Conservation (phyloP, 2,797 vertebrate species). For the Petrocephalus sullivani region DNA sequence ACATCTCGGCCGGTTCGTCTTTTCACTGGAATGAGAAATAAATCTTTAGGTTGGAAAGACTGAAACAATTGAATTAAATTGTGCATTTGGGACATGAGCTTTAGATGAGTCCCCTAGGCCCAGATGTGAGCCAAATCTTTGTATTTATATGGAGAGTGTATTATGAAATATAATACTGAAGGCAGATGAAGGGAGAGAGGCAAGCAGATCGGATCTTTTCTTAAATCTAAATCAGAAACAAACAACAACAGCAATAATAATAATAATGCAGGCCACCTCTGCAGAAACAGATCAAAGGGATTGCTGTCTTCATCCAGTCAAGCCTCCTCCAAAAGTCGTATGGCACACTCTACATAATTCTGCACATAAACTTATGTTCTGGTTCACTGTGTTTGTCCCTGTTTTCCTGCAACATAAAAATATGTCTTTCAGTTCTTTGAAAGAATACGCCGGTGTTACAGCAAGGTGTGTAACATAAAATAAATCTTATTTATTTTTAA, state of each 20-base stretch:
- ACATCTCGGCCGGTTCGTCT: conserved; percentile 40
- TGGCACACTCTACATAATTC: neutral
- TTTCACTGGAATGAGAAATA: conserved; percentile 67
- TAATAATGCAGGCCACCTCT: neutral
- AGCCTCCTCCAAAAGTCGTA: neutral
- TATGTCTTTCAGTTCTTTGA: neutral
- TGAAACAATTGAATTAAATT: conserved; percentile 67
- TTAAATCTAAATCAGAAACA: conserved; percentile 18
- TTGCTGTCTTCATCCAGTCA: neutral
- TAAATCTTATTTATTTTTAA: neutral
- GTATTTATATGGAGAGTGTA: conserved; percentile 37
- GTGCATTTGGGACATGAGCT: conserved; percentile 60
- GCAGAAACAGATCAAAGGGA: neutral
- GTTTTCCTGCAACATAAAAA: neutral
- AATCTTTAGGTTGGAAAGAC: conserved; percentile 67
- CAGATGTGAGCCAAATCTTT: conserved; percentile 62
- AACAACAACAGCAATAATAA: neutral
- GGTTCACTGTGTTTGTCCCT: neutral
- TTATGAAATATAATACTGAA: conserved; percentile 26
- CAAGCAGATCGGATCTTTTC: neutral
- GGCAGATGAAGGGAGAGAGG: neutral
- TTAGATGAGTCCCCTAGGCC: conserved; percentile 59
- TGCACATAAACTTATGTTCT: neutral
- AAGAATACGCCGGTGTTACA: neutral
- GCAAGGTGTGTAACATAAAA: neutral